Conservation (phyloP, 2,888 invertebrate species). For the Agrilus cyanescens region DNA sequence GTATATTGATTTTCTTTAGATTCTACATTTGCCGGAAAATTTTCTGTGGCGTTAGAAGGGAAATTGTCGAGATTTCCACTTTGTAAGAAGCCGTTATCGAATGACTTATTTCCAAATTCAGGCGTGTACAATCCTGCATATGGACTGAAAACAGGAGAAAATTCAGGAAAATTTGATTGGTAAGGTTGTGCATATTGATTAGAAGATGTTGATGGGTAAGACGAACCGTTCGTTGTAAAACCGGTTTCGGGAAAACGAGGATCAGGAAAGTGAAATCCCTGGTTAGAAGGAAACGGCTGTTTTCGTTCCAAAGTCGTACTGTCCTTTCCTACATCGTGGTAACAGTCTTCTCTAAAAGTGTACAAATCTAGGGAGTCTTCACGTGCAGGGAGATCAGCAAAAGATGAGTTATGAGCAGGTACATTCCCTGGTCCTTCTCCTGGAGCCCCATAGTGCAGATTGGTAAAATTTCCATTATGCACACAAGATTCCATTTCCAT, state of each 20-base stretch:
- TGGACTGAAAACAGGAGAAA: conserved; percentile 36
- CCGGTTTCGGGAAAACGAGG: conserved; percentile 29
- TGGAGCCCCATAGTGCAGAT: conserved; percentile 52
- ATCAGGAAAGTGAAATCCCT: conserved; percentile 32
- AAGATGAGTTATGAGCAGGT: conserved; percentile 24
- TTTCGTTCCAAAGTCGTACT: conserved; percentile 15
- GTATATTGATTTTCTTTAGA: conserved; percentile 50
- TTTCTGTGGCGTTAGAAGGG: conserved; percentile 34
- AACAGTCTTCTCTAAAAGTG: conserved; percentile 48
- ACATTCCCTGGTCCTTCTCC: conserved; percentile 33
- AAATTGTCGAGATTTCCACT: conserved; percentile 45
- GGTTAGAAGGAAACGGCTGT: conserved; percentile 27
- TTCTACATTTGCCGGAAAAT: conserved; percentile 34
- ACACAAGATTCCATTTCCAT: conserved; percentile 53
- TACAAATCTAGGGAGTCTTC: conserved; percentile 50
- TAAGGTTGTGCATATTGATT: conserved; percentile 30
- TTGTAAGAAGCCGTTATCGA: conserved; percentile 33
- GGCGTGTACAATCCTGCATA: conserved; percentile 33
- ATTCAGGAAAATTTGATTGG: conserved; percentile 29
- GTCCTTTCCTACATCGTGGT: conserved; percentile 40
- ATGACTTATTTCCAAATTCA: conserved; percentile 35
- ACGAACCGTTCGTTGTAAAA: conserved; percentile 22
- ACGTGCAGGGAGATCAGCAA: conserved; percentile 35
- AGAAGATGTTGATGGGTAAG: conserved; percentile 20
- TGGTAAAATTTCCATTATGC: conserved; percentile 53